Base-by-base conservation (phyloP, 2,888 invertebrate genomes). In the Meteorus colon region DNA sequence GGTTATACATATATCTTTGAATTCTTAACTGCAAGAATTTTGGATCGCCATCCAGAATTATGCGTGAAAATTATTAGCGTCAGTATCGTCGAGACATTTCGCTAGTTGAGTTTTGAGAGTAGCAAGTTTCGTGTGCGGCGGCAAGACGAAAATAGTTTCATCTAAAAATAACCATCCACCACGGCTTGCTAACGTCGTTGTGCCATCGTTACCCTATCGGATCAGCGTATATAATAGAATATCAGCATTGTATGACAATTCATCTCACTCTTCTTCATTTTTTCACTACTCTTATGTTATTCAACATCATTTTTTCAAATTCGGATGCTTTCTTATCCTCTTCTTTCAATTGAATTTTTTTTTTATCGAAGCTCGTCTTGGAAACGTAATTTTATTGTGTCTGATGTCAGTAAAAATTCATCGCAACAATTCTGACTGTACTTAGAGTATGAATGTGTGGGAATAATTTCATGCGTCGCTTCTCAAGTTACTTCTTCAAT, bases 151-250 rank as follows among this genome's bases (percentile, higher is more conserved):
- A 80, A 80, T 80, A 80, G 80, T 78, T 31, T 68, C 76, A 73
- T 75, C 79, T 78, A 79, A 79, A 80, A 80, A 80, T 80, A 80
- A 77, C 68, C 66, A 73, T 70, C 59, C 66, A 62, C 51, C 66
- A 66, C 60, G 12, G 31, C 37, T 29, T 65, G 65, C 55, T 55
- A 24, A 19, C 24, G 19, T 60, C 14, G 29, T 48, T 34, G 27
- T 16, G 63, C 63, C 29, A 29, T 14, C 31, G 34, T 31, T 29
- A 63, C 63, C 16, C 63, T 63, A 63, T 34, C 63, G 1, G 31
- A 63, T 63, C 63, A 62, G 10, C 59, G 10, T 60, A 14, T 60
- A 60, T 60, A 24, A 60, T 60, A 27, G 29, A 60, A 60, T 48
- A 48, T 48, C 48, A 48, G n/a, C 48, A 48, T 48, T n/a, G 48